Evolutionary conservation across 64 coral and sea anemone species (phyloP).

Genomic region (Dendrophyllia cribrosa): DNA sequence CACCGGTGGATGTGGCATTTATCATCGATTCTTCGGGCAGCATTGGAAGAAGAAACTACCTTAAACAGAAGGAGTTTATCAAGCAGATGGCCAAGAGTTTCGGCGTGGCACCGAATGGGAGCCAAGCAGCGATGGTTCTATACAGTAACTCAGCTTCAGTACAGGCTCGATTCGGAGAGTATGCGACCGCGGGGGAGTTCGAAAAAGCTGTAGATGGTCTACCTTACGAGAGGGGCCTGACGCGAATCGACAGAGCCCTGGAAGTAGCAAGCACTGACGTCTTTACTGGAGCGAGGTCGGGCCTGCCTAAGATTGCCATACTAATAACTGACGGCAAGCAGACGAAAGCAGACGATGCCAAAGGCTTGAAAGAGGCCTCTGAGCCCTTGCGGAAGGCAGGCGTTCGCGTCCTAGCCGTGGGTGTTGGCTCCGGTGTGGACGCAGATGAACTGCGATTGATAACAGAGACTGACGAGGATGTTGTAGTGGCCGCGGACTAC

Average conservation of each 20-base stretch:
- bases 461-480: constrained; percentile 50
- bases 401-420: constrained; percentile 7
- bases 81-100: constrained; percentile 53
- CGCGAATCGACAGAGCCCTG: constrained; percentile 68
- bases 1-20: constrained; percentile 63
- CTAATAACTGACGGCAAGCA: constrained; percentile 57
- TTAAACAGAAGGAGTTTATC: constrained; percentile 75
- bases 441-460: constrained; percentile 26
- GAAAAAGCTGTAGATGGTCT: constrained; percentile 54
- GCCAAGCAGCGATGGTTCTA: constrained; percentile 49
- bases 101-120: constrained; percentile 44
- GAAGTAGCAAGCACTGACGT: constrained; percentile 37
- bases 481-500: constrained; percentile 11
- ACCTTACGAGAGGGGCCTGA: constrained; percentile 66
- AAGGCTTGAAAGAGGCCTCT: constrained; percentile 1
- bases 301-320: constrained; percentile 48
- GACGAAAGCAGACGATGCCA: background rate
- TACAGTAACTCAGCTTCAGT: constrained; percentile 64
- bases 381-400: constrained; percentile 12
- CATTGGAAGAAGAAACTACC: constrained; percentile 58
- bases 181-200: constrained; percentile 33
- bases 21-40: constrained; percentile 83
- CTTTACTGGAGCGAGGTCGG: constrained; percentile 26
- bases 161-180: constrained; percentile 45
- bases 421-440: constrained; percentile 25